Evolutionary conservation across 2,797 vertebrate species (phyloP).

Genomic region (Protonibea diacanthus): DNA sequence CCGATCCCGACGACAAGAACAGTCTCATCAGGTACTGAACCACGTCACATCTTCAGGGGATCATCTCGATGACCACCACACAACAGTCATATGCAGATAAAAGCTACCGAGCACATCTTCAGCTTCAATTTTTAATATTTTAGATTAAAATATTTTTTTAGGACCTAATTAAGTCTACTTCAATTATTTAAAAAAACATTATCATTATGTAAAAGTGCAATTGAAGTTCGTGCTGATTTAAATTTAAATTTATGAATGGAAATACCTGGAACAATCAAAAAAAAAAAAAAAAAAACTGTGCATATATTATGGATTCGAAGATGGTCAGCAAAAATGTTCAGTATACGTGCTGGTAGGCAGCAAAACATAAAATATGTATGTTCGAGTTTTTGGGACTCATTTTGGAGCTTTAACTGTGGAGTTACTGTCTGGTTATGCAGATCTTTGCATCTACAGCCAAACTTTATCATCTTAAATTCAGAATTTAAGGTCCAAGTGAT

Average conservation of each 20-base stretch:
- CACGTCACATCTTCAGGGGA: no score
- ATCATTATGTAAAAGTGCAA: not conserved
- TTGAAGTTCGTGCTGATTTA: not conserved
- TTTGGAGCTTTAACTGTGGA: not conserved
- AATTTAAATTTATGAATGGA: not conserved
- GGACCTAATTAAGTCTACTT: not conserved
- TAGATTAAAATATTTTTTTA: not conserved
- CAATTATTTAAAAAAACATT: not conserved
- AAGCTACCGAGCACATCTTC: not conserved
- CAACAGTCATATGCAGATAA: not conserved
- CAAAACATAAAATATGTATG: not conserved
- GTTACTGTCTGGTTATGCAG: not conserved
- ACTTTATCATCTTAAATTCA: not conserved
- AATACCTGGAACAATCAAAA: not conserved
- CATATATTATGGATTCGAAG: not conserved
- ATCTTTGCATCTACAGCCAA: not conserved
- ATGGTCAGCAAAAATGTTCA: not conserved
- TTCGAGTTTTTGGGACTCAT: not conserved
- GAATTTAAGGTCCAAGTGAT: not conserved
- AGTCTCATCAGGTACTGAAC: constrained; percentile 90
- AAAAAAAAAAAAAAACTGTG: not conserved
- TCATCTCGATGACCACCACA: not conserved
- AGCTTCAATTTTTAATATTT: constrained; percentile 1
- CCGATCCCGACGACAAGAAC: constrained; percentile 90
- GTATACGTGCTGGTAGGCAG: not conserved